phyloP scores from a whole-genome alignment of 2,113 vertebrate genomes.

The Fukomys damarensis region DNA sequence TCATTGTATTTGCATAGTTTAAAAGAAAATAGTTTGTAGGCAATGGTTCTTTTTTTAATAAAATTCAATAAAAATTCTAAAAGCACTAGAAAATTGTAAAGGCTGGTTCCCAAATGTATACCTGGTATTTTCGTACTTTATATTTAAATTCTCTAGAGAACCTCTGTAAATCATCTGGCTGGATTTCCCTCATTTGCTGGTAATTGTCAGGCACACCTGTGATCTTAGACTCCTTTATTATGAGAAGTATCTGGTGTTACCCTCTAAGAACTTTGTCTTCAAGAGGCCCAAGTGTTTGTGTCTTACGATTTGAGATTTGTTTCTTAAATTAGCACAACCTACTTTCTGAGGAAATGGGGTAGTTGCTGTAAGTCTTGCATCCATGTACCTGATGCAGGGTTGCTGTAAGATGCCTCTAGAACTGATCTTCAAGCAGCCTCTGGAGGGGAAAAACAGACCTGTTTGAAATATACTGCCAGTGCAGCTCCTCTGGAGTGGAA shows the following conservation, averaged over 20 bases:
- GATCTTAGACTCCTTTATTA: slow-evolving; percentile 33
- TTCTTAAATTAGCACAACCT: slow-evolving; percentile 70
- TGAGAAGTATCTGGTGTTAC: background rate
- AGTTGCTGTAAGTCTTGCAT: slow-evolving; percentile 34
- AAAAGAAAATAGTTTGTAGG: slow-evolving; percentile 78
- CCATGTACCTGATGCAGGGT: slow-evolving; percentile 40
- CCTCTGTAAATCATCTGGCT: slow-evolving; percentile 57
- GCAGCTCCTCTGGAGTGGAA: slow-evolving; percentile 74
- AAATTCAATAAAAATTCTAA: slow-evolving; percentile 75
- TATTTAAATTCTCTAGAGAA: slow-evolving; percentile 52
- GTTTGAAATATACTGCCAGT: slow-evolving; percentile 77
- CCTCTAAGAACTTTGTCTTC: slow-evolving; percentile 66
- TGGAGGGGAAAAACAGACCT: slow-evolving; percentile 30
- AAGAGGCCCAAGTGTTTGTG: slow-evolving; percentile 68
- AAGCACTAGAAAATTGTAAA: slow-evolving; percentile 67
- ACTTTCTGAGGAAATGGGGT: slow-evolving; percentile 62
- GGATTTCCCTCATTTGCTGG: slow-evolving; percentile 17
- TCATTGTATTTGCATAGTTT: slow-evolving; percentile 78
- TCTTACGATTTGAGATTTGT: slow-evolving; percentile 55
- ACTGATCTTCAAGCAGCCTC: slow-evolving; percentile 52
- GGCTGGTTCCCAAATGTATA: slow-evolving; percentile 60
- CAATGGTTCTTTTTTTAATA: slow-evolving; percentile 75
- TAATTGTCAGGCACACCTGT: slow-evolving; percentile 42
- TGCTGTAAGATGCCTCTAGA: slow-evolving; percentile 48
- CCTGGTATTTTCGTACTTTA: slow-evolving; percentile 61